phyloP scores from a whole-genome alignment of 2,113 vertebrate species.

The Oreochromis tanganicae region DNA sequence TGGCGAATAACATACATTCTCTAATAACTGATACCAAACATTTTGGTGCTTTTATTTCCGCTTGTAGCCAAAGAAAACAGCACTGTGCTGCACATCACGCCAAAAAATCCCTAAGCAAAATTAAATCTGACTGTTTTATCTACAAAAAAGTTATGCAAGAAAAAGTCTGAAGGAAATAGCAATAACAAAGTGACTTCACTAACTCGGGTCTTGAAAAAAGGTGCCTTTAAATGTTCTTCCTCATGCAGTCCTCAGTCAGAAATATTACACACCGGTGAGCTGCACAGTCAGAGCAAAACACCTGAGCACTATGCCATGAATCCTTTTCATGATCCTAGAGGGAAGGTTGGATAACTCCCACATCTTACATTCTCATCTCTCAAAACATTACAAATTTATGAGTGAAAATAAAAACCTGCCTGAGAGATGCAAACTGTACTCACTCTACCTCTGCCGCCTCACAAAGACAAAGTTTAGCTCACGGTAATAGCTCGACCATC shows the following conservation, averaged over 20 bases:
- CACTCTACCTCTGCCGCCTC: background rate
- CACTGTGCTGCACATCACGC: background rate
- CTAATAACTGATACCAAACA: background rate
- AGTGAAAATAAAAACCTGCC: slow-evolving; percentile 19
- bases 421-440: background rate
- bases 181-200: background rate
- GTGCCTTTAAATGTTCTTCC: background rate
- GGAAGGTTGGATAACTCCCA: slow-evolving; percentile 1
- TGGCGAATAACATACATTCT: background rate
- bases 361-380: slow-evolving; percentile 9
- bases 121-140: background rate
- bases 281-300: background rate
- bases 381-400: slow-evolving; percentile 28
- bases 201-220: background rate
- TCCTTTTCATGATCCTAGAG: slow-evolving; percentile 9
- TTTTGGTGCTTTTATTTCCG: background rate
- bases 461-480: background rate
- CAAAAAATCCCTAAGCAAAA: background rate
- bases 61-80: background rate
- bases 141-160: background rate
- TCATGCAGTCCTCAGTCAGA: background rate
- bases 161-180: background rate
- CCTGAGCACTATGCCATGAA: slow-evolving; percentile 4
- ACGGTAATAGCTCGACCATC: background rate
- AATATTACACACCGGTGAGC: background rate